Base-by-base conservation (phyloP, 2,888 invertebrate species). In the Choristoneura rosaceana region DNA sequence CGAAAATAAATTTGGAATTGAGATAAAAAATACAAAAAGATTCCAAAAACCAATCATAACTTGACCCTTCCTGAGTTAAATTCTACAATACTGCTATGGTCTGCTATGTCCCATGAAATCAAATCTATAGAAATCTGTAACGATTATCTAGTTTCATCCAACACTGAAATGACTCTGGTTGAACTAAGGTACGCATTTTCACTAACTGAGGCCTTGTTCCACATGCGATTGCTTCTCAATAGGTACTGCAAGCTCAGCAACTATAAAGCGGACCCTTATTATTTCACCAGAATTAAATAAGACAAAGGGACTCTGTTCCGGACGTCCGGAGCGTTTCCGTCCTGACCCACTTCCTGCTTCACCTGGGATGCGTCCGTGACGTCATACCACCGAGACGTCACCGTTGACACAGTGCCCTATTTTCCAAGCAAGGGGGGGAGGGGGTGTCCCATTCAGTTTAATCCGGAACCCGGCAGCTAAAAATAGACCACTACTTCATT, bases 331-430 rank as follows among this genome's bases (percentile, higher is more conserved):
- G 50, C 15, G 50, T 47, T 50, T 15, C 59, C 17, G 58, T 43
- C 58, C 60, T 73, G 74, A 73, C 73, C 75, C 55, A 75, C 62
- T 73, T 74, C 61, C 67, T 50, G 60, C 52, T 74, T 64, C 67
- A 74, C 74, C 74, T 74, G 70, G 62, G 74, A 70, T 74, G 74
- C 73, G 74, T 83, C 76, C 61, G 84, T 91, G 92, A 92, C 93
- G 93, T 92, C 87, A 85, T 50, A 55, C 7, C 71, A 58, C 47
- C 63, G 78, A 83, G 82, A 92, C 93, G 93, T 91, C 90, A 91
- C 87, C 41, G 75, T 66, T 88, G 92, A 87, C 93, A 92, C 87
- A 85, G 79, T 93, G 92, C 79, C 93, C 93, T 85, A 91, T 89
- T 87, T 88, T 76, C 67, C 45, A 55, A 55, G 55, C 17, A 0